Evolutionary conservation across 2,888 invertebrate species (phyloP).

Genomic region (Cheilosia scutellata): DNA sequence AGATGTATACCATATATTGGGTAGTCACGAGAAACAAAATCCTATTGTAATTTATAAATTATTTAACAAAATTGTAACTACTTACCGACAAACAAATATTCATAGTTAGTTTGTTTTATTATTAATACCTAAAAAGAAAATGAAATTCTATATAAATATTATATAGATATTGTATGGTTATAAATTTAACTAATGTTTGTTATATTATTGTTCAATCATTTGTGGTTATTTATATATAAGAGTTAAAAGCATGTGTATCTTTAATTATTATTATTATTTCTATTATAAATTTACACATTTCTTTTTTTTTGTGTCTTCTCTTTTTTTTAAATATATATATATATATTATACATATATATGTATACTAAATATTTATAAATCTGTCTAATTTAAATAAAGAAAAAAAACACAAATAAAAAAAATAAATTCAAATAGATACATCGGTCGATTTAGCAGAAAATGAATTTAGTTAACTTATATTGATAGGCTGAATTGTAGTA

Average conservation of each 20-base stretch:
- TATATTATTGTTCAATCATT: conserved; percentile 15
- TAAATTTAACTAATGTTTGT: conserved; percentile 16
- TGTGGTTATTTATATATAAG: conserved; percentile 11
- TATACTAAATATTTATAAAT: not conserved
- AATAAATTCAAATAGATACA: not conserved
- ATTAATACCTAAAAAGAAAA: not conserved
- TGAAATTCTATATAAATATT: not conserved
- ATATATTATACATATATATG: too few species aligned
- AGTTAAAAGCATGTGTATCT: conserved; percentile 1
- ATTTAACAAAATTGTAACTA: not conserved
- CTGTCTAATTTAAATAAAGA: not conserved
- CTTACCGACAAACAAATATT: not conserved
- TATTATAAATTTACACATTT: not conserved
- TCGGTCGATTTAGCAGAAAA: not conserved
- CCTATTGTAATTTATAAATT: conserved; percentile 28
- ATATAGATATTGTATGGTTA: not conserved
- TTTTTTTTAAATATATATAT: not conserved
- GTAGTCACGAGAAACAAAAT: conserved; percentile 11
- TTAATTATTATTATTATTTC: conserved; percentile 7
- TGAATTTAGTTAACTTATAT: conserved; percentile 12
- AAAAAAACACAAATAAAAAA: not conserved
- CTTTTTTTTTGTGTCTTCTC: not conserved
- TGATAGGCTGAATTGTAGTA: conserved; percentile 25
- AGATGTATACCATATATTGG: not conserved
- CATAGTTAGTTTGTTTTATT: conserved; percentile 14